Percentiles rank a stretch among this genome's conserved stretches.
Evolutionary conservation across 2,113 vertebrate genomes (phyloP).

Genomic region (Sinocyclocheilus rhinocerous): DNA sequence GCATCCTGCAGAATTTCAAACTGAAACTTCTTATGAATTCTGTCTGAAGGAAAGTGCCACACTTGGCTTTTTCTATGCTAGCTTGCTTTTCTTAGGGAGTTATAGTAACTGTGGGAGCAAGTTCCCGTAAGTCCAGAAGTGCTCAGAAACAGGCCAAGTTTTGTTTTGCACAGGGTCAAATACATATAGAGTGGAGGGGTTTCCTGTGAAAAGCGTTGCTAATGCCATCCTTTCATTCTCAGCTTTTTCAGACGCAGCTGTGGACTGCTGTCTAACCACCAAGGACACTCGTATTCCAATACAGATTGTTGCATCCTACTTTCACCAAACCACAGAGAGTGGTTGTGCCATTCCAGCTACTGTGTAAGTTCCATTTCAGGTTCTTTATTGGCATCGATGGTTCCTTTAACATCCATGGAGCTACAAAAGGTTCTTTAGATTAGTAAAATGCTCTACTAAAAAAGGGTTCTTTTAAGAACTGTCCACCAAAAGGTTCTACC

Average conservation of each 20-base stretch:
- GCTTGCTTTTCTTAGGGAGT: background rate
- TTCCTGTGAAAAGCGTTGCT: background rate
- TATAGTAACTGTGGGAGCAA: background rate
- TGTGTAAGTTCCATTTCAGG: slow-evolving; percentile 45
- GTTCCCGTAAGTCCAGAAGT: background rate
- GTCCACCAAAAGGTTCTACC: background rate
- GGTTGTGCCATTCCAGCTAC: slow-evolving; percentile 53
- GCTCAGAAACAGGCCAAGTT: background rate
- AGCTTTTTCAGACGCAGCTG: slow-evolving; percentile 34
- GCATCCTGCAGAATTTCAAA: background rate
- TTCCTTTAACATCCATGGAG: background rate
- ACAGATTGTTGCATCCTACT: slow-evolving; percentile 18
- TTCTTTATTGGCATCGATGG: background rate
- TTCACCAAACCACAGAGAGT: slow-evolving; percentile 10
- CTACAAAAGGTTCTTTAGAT: background rate
- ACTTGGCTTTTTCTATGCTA: background rate
- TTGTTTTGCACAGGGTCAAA: background rate
- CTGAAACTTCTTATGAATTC: background rate
- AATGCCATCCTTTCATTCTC: background rate
- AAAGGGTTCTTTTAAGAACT: no score
- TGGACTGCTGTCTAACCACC: slow-evolving; percentile 52
- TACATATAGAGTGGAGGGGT: background rate
- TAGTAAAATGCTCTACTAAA: no score
- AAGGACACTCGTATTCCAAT: slow-evolving; percentile 21
- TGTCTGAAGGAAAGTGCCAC: background rate